Evolutionary conservation across 1,140 invertebrate species (phyloP), one percentile per base, ranked within the genome.

Genomic region (Anadara kagoshimensis): DNA sequence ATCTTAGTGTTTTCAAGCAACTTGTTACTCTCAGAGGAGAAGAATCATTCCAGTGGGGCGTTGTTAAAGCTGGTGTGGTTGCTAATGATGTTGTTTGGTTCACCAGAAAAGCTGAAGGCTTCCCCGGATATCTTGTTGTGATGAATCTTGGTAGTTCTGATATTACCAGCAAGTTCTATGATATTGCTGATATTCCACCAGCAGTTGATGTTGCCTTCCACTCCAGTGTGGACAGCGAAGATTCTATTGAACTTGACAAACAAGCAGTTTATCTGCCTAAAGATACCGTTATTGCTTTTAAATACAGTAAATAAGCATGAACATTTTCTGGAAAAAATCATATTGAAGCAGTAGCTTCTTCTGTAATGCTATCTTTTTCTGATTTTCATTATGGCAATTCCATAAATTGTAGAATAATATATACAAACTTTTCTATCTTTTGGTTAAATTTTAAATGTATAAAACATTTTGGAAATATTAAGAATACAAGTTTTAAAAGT

Each of bases 1-100:
- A 69, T 5, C 68, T 83, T 12, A 78, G 88, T 29, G 76, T 85
- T 10, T 88, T 86, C 71, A 79, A 76, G 51, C 63, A 81, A 8
- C 68, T 90, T 18, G 69, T 78, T 5, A 63, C 80, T 41, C 79
- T 91, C 8, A 69, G 88, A 36, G 56, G 69, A 5, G 77, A 86
- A 10, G 86, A 86, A 44, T 88, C 89, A 0, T 77, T 90, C 58
- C 83, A 83, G 67, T 89, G 83, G 79, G 90, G 90, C 10, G 58
- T 77, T 10, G 73, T 86, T 18, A 65, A 75, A 26, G 78, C 81
- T 64, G 65, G 70, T 4, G 47, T 76, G 0, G 69, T 87, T 82
- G 75, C 57, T 7, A 67, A 74, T 1, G 66, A 83, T 54, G 51
- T 88, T 22, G 62, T 88, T n/a, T 81, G 78, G 57, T 87, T 85